Conservation (phyloP, 2,113 vertebrate species). For the Gallinago jamesoni region DNA sequence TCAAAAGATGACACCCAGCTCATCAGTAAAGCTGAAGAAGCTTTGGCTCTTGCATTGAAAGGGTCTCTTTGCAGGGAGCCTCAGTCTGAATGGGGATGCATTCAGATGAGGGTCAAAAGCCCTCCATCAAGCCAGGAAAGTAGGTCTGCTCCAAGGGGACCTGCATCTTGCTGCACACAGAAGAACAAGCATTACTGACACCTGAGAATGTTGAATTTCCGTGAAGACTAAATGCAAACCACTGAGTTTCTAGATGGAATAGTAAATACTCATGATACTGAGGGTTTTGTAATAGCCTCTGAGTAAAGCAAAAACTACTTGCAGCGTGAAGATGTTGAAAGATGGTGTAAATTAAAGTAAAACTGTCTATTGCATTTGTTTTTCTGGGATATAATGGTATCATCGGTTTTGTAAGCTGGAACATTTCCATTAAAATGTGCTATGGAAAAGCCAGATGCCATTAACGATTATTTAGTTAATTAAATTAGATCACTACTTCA, state of each 20-base stretch:
- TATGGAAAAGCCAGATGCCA: background rate
- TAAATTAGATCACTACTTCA: background rate
- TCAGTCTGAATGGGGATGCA: rapidly evolving
- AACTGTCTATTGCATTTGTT: background rate
- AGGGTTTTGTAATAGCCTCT: background rate
- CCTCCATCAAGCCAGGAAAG: background rate
- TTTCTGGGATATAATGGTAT: background rate
- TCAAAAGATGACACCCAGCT: background rate
- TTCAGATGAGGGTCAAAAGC: background rate
- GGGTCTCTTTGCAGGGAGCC: background rate
- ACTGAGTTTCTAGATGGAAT: background rate
- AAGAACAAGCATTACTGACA: background rate
- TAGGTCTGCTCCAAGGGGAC: background rate
- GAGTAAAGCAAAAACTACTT: background rate
- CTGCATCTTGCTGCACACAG: background rate
- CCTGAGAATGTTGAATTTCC: background rate
- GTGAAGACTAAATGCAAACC: background rate
- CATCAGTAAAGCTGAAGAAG: background rate
- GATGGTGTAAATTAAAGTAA: background rate
- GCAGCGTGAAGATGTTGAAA: background rate
- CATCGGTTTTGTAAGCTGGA: background rate
- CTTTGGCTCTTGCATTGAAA: background rate
- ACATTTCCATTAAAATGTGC: background rate
- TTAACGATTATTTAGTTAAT: background rate
- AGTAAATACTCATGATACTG: background rate